phyloP scores from a whole-genome alignment of 2,888 invertebrate species.

The Diadegma fenestrale region DNA sequence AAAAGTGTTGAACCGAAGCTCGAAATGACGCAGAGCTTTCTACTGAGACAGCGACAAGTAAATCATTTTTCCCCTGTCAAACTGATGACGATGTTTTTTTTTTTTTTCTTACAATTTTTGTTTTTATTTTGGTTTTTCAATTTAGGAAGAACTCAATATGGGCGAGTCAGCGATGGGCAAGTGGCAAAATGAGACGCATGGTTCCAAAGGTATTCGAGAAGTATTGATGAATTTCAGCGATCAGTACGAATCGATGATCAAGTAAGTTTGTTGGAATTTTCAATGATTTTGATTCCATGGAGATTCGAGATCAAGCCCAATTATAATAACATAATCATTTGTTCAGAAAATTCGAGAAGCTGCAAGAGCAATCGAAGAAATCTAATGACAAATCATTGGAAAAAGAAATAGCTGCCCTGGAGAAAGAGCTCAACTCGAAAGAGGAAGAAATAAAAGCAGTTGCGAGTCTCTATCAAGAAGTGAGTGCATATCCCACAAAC shows the following conservation, averaged over 20 bases:
- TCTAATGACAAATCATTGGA: constrained; percentile 72
- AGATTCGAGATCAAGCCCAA: no score
- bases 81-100: neutral
- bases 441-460: constrained; percentile 82
- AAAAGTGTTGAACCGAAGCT: constrained; percentile 51
- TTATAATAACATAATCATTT: neutral
- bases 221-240: constrained; percentile 78
- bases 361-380: constrained; percentile 75
- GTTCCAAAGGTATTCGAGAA: constrained; percentile 74
- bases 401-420: constrained; percentile 76
- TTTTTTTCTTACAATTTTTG: neutral
- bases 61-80: neutral
- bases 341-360: constrained; percentile 78
- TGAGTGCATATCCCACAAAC: constrained; percentile 66
- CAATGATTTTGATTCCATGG: no score
- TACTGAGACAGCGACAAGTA: constrained; percentile 69
- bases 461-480: constrained; percentile 80
- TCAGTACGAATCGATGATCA: constrained; percentile 79
- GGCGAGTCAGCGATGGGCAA: constrained; percentile 39
- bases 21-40: constrained; percentile 63
- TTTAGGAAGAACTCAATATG: constrained; percentile 53
- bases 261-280: constrained; percentile 67
- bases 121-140: neutral
- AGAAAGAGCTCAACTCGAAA: constrained; percentile 77
- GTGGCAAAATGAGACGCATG: constrained; percentile 48